Percentiles rank a stretch among this genome's conserved stretches.
These are phyloP conservation scores for Kryptopterus vitreolus DNA, from an alignment of 2,797 vertebrate genomes.

Conservation along the genomic window DNA sequence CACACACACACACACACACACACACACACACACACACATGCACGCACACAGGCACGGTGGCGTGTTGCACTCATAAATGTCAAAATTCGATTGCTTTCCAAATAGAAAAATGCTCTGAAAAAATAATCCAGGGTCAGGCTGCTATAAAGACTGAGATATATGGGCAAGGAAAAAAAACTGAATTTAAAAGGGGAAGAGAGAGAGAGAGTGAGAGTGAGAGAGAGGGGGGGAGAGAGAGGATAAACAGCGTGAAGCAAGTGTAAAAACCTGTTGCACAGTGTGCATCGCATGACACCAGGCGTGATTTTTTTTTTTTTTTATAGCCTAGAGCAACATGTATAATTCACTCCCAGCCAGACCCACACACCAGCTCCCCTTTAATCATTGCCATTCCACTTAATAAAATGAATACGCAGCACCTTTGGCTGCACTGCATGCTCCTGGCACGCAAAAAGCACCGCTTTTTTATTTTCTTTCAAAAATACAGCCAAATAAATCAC, in stretches of 20 bases:
- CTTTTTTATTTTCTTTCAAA: no score
- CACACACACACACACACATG: not conserved
- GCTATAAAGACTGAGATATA: not conserved
- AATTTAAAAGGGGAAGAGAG: not conserved
- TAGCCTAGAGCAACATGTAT: not conserved
- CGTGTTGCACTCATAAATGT: not conserved
- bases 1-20: no score
- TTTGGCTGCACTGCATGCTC: not conserved
- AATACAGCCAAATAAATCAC: not conserved
- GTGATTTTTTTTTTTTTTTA: not conserved
- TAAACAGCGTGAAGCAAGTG: not conserved
- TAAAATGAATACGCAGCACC: not conserved
- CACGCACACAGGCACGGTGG: not conserved
- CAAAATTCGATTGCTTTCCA: not conserved
- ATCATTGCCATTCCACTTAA: not conserved
- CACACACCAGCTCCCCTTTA: not conserved
- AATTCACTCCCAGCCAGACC: not conserved
- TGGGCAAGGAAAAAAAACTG: not conserved
- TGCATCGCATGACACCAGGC: not conserved
- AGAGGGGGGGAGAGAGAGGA: not conserved
- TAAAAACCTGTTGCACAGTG: constrained; percentile 13
- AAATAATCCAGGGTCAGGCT: not conserved
- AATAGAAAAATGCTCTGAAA: not conserved
- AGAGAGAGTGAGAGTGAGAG: no score
- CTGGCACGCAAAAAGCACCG: not conserved